Conservation (phyloP, 2,888 invertebrate genomes). For the Macrophya annulata region DNA sequence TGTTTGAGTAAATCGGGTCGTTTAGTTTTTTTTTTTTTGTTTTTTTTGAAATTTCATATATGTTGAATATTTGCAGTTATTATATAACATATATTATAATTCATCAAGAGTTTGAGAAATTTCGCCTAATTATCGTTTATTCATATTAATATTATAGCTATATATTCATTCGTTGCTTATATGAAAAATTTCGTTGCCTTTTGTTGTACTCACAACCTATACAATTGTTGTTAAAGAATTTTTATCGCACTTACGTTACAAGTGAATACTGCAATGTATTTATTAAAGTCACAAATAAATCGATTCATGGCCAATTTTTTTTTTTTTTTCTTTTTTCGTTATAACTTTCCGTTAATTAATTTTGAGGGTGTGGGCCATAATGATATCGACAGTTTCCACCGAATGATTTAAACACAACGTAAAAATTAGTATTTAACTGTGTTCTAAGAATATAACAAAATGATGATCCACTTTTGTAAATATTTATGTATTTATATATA, state of each 20-base stretch:
- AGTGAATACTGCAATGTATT: neutral
- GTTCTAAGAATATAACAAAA: neutral
- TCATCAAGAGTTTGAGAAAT: neutral
- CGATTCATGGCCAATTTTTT: constrained; percentile 24
- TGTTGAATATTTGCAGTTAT: neutral
- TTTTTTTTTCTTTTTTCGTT: neutral
- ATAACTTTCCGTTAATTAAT: neutral
- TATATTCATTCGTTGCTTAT: neutral
- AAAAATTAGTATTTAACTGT: neutral
- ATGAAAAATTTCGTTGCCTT: constrained; percentile 12
- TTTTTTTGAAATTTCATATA: neutral
- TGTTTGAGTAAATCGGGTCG: neutral
- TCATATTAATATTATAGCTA: neutral
- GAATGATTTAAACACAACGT: neutral
- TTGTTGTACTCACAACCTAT: neutral
- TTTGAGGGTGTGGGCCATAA: constrained; percentile 45
- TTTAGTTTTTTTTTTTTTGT: neutral
- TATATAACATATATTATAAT: neutral
- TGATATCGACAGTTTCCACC: neutral
- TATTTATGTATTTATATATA: neutral
- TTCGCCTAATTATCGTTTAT: neutral
- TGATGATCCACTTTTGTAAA: neutral
- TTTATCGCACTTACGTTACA: constrained; percentile 28
- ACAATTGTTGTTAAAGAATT: constrained; percentile 30
- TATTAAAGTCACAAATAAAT: constrained; percentile 14